Base-by-base conservation (phyloP, 2,113 vertebrate species). In the Phodopus roborovskii region DNA sequence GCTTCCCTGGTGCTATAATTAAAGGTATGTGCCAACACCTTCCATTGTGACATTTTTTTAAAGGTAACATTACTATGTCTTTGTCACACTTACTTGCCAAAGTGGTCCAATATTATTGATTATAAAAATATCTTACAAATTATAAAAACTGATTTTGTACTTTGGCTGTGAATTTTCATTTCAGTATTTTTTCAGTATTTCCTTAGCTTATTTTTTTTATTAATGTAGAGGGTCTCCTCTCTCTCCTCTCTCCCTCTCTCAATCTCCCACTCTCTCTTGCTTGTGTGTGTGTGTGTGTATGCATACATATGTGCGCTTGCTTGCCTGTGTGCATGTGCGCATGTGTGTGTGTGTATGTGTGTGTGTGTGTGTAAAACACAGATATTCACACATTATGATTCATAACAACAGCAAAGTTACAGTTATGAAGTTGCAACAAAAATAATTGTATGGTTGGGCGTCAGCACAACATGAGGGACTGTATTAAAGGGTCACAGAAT, bases 51-150 rank as follows among this genome's bases (percentile, higher is more conserved):
- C 56, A 62, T 62, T 20, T 39, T 62, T 82, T 82, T 26, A 62
- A 17, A 88, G 87, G 60, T 88, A 36, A 90, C 28, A 28, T 68
- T 62, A 75, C 19, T 19, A 42, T 79, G 4, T 45, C 2, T 79
- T 92, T 28, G 58, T 6, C 3, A 89, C 50, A 68, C 95, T 89
- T 92, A 83, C 81, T 62, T 90, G 68, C 24, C 30, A 13, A 33
- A 0, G 2, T n/a, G 53, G 77, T 85, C 24, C 89, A 94, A 73
- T 79, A 33, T 74, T 81, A 64, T 30, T 92, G 19, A 84, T 66
- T 94, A 45, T n/a, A 87, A 83, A 64, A 85, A 60, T 19, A 66
- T 3, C 66, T 92, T 82, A 82, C 42, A 60, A 79, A 82, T 85
- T 84, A 96, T 71, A 17, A 53, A 78, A 89, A 89, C 58, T 90